Evolutionary conservation across 2,113 vertebrate species (phyloP).

Genomic region (Nycticryphes semicollaris): DNA sequence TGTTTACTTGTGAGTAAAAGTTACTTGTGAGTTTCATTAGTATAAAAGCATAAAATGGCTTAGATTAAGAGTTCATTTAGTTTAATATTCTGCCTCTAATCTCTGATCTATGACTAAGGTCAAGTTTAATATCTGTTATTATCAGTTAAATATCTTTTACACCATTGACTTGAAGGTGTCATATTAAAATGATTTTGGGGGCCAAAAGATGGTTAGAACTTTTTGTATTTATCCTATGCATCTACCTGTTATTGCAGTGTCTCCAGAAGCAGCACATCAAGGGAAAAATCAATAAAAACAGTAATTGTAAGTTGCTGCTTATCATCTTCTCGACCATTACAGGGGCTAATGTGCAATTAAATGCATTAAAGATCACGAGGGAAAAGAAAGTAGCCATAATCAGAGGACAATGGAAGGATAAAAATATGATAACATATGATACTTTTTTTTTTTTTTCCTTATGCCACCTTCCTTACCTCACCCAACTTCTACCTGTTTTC

Average conservation of each 20-base stretch:
- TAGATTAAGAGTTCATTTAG: background rate
- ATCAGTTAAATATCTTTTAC: background rate
- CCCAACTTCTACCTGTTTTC: constrained; percentile 4
- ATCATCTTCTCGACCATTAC: background rate
- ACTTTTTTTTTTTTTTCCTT: background rate
- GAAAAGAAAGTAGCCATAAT: background rate
- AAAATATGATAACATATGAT: background rate
- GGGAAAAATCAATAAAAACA: constrained; percentile 22
- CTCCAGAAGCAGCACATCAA: constrained; percentile 20
- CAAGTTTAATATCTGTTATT: background rate
- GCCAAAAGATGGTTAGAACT: background rate
- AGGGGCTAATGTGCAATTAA: constrained; percentile 42
- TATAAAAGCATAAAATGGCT: background rate
- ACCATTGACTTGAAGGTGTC: background rate
- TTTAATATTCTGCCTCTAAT: background rate
- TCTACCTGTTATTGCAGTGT: background rate
- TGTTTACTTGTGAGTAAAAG: background rate
- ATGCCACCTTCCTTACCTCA: background rate
- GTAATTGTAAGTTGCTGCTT: constrained; percentile 38
- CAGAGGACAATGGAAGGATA: background rate
- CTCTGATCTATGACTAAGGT: background rate
- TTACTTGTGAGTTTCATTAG: background rate
- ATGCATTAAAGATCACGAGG: background rate
- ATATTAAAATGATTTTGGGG: background rate
- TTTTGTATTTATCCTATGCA: background rate